Evolutionary conservation across 1,140 invertebrate genomes (phyloP).

Genomic region (Pectinophora gossypiella): DNA sequence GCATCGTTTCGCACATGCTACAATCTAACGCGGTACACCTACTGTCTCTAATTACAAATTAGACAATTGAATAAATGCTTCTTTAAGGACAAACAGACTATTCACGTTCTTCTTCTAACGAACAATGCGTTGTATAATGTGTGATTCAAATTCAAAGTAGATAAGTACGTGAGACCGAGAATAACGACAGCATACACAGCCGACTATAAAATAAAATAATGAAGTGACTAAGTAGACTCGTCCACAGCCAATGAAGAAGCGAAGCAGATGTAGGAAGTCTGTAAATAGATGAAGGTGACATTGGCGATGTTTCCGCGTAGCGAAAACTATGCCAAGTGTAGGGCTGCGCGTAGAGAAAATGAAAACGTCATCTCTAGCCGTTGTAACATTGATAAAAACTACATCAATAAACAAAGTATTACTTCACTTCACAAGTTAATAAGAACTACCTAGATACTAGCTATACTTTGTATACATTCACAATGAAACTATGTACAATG

Average conservation of each 20-base stretch:
- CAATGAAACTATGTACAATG: neutral
- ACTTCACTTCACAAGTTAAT: neutral
- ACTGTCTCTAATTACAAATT: slow-evolving; percentile 21
- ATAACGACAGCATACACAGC: too few species aligned
- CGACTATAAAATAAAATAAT: too few species aligned
- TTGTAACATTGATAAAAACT: too few species aligned
- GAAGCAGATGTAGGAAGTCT: slow-evolving; percentile 23
- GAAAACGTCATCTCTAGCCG: too few species aligned
- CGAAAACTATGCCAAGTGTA: slow-evolving; percentile 51
- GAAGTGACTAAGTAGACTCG: neutral
- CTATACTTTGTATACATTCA: neutral
- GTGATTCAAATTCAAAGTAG: too few species aligned
- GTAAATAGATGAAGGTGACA: slow-evolving; percentile 61
- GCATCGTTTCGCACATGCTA: slow-evolving; percentile 55
- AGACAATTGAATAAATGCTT: neutral
- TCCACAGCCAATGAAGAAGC: neutral
- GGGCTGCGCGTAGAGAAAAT: too few species aligned
- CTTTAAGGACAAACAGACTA: neutral
- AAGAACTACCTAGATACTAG: too few species aligned
- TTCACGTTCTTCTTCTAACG: neutral
- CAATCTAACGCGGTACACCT: slow-evolving; percentile 22
- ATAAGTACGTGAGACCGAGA: too few species aligned
- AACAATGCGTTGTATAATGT: too few species aligned
- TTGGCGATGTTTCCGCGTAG: slow-evolving; percentile 56
- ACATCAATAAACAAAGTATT: neutral